phyloP scores from a whole-genome alignment of 2,888 invertebrate species.

The Zele albiditarsus region DNA sequence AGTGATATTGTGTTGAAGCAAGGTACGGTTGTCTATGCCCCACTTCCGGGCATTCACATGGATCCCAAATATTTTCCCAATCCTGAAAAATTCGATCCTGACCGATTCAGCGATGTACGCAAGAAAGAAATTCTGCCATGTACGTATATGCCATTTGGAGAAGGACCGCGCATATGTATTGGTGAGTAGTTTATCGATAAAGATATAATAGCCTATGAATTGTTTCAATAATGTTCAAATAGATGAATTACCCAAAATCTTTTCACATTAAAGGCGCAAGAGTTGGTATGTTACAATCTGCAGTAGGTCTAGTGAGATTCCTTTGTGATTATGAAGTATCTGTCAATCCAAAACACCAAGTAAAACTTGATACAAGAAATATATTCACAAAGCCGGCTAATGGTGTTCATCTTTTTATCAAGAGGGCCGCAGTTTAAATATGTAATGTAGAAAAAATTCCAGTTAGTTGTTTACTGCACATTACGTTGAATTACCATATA shows the following conservation, averaged over 20 bases:
- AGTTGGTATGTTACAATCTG: slow-evolving; percentile 57
- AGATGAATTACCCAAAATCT: background rate
- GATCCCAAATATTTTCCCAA: slow-evolving; percentile 57
- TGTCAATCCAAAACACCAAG: slow-evolving; percentile 50
- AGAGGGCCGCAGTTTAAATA: slow-evolving; percentile 39
- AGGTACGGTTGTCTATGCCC: slow-evolving; percentile 57
- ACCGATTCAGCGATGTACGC: slow-evolving; percentile 61
- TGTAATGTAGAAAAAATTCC: too few relatives aligned
- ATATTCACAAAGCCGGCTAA: slow-evolving; percentile 53
- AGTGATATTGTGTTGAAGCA: slow-evolving; percentile 59
- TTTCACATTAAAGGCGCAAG: slow-evolving; percentile 53
- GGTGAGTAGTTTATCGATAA: slow-evolving; percentile 1
- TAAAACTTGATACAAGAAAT: slow-evolving; percentile 46
- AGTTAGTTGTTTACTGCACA: too few relatives aligned
- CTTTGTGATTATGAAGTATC: slow-evolving; percentile 59
- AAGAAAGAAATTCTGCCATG: slow-evolving; percentile 56
- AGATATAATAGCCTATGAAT: background rate
- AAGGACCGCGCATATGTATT: slow-evolving; percentile 42
- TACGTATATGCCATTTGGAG: slow-evolving; percentile 64
- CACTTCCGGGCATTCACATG: slow-evolving; percentile 57
- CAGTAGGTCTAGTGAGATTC: slow-evolving; percentile 59
- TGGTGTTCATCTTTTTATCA: slow-evolving; percentile 51
- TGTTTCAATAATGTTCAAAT: too few relatives aligned
- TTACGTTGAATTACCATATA: too few relatives aligned
- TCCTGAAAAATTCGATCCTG: slow-evolving; percentile 61